A percentile compares a stretch with the other conserved stretches of the same genome.
Evolutionary conservation across 2,797 vertebrate genomes (phyloP).

Genomic region (Discoglossus pictus): DNA sequence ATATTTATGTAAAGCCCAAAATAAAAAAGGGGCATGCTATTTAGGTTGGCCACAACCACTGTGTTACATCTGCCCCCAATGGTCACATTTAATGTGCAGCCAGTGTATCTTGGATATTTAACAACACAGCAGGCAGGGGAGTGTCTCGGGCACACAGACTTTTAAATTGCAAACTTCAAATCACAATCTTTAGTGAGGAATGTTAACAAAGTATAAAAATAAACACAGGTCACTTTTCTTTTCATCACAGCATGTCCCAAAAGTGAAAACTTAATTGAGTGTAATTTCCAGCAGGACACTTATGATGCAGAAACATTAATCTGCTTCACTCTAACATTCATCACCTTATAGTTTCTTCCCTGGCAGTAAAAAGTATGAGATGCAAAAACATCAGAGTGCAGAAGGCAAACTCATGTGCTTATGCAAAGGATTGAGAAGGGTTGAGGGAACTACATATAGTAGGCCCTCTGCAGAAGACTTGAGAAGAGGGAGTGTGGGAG

Average conservation of each 20-base stretch:
- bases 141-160: conserved; percentile 27
- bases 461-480: too few species aligned
- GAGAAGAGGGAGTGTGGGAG: too few species aligned
- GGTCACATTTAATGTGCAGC: conserved; percentile 21
- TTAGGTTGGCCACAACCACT: conserved; percentile 8
- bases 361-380: too few species aligned
- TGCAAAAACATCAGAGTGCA: too few species aligned
- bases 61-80: conserved; percentile 24
- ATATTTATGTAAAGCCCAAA: conserved; percentile 7
- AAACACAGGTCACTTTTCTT: conserved; percentile 19
- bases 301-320: too few species aligned
- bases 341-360: too few species aligned
- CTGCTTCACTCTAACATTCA: too few species aligned
- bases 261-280: conserved; percentile 8
- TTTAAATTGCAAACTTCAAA: conserved; percentile 37
- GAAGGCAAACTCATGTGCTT: too few species aligned
- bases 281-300: background rate
- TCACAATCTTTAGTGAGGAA: conserved; percentile 30
- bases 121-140: conserved; percentile 37
- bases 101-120: conserved; percentile 31
- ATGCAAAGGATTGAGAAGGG: too few species aligned
- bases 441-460: too few species aligned
- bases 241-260: conserved; percentile 13
- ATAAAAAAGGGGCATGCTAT: conserved; percentile 17
- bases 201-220: conserved; percentile 27